Evolutionary conservation across 2,888 invertebrate genomes (phyloP).

Genomic region (Oasisia sp.): DNA sequence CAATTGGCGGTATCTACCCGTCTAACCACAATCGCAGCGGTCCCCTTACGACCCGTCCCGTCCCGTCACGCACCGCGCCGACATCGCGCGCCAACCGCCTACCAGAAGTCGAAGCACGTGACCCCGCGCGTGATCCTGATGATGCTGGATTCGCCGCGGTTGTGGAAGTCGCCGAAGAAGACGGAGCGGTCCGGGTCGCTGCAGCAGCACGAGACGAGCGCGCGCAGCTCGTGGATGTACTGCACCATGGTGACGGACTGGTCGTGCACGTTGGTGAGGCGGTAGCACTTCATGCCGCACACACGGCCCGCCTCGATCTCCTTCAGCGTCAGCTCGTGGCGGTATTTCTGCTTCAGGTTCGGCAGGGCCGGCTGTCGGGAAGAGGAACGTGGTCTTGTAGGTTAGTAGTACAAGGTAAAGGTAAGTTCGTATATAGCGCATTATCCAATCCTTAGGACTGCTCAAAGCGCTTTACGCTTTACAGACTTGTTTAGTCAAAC

Average conservation of each 20-base stretch:
- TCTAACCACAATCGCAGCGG: too few relatives aligned
- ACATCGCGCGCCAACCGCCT: constrained; percentile 24
- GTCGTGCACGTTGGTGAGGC: constrained; percentile 69
- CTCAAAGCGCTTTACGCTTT: too few relatives aligned
- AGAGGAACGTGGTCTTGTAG: too few relatives aligned
- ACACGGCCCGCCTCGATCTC: background rate
- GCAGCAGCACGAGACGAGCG: constrained; percentile 76
- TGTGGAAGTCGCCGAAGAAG: constrained; percentile 73
- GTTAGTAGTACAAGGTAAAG: too few relatives aligned
- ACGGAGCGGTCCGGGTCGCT: constrained; percentile 71
- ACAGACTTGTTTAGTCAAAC: too few relatives aligned
- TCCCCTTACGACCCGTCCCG: too few relatives aligned
- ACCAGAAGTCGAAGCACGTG: constrained; percentile 62
- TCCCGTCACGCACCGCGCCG: background rate
- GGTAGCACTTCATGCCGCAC: background rate
- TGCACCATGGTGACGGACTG: constrained; percentile 76
- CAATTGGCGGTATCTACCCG: too few relatives aligned
- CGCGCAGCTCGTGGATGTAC: constrained; percentile 66
- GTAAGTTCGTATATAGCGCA: too few relatives aligned
- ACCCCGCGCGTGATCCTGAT: constrained; percentile 72
- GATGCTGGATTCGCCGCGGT: constrained; percentile 65
- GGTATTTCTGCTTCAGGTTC: background rate
- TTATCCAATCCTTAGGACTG: too few relatives aligned
- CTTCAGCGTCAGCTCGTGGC: background rate
- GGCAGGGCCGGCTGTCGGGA: background rate